A percentile compares a stretch with the other conserved stretches of the same genome.
Evolutionary conservation across 2,888 invertebrate genomes (phyloP).

Genomic region (Lasioglossum calceatum): DNA sequence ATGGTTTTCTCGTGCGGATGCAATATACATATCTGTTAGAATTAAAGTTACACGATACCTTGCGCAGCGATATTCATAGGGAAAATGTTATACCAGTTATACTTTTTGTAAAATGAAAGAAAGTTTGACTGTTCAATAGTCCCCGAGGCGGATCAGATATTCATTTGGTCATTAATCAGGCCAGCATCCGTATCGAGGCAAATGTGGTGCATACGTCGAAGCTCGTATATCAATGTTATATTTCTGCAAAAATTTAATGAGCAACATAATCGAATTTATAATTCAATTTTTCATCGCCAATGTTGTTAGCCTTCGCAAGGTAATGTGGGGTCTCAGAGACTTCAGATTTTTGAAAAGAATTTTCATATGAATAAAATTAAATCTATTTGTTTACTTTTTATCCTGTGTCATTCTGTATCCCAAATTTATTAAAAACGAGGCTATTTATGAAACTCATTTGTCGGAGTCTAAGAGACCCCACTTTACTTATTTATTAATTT

Average conservation of each 20-base stretch:
- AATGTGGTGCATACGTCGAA: constrained; percentile 15
- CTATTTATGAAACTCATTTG: no score
- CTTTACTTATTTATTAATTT: no score
- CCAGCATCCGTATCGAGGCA: background rate
- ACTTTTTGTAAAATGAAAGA: background rate
- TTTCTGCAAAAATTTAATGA: constrained; percentile 6
- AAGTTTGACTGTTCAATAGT: background rate
- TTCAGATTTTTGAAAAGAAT: no score
- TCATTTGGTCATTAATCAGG: background rate
- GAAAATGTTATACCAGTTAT: background rate
- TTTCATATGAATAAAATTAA: no score
- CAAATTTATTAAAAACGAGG: no score
- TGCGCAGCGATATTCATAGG: background rate
- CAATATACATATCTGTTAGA: background rate
- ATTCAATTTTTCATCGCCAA: constrained; percentile 35
- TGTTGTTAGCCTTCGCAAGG: background rate
- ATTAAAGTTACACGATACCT: background rate
- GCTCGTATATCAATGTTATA: background rate
- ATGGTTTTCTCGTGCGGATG: background rate
- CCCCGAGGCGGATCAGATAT: background rate
- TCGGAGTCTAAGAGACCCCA: no score
- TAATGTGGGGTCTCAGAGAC: no score
- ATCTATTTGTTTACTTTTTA: no score
- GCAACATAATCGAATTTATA: constrained; percentile 12
- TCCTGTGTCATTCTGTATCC: no score